phyloP scores from a whole-genome alignment of 2,113 vertebrate genomes.

The Tetrao urogallus region DNA sequence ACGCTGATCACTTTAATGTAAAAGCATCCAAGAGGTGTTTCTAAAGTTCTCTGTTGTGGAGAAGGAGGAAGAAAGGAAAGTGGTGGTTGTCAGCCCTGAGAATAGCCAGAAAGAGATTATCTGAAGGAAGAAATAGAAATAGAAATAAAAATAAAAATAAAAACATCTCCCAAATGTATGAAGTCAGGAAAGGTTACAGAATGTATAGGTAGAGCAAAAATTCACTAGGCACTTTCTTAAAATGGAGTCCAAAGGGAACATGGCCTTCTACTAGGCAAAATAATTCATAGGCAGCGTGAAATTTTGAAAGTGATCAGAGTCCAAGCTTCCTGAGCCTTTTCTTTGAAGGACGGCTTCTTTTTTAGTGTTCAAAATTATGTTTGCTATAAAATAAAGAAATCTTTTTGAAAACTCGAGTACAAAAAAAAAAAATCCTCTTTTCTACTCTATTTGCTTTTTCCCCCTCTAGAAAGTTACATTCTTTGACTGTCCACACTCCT shows the following conservation, averaged over 20 bases:
- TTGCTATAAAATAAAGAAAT: constrained; percentile 73
- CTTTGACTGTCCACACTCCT: constrained; percentile 73
- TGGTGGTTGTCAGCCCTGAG: constrained; percentile 7
- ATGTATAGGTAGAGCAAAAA: background rate
- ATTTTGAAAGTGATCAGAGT: constrained; percentile 70
- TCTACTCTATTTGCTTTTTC: constrained; percentile 73
- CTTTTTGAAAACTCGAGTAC: constrained; percentile 41
- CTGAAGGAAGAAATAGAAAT: background rate
- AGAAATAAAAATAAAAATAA: background rate
- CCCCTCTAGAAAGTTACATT: constrained; percentile 73
- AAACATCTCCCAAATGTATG: background rate
- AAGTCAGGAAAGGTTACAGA: background rate
- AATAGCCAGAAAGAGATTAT: background rate
- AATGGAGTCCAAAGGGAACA: background rate
- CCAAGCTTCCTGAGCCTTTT: constrained; percentile 51
- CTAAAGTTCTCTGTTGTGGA: background rate
- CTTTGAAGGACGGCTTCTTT: constrained; percentile 63
- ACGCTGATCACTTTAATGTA: constrained; percentile 60
- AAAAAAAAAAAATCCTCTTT: constrained; percentile 64
- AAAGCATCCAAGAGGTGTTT: background rate
- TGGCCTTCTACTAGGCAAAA: constrained; percentile 14
- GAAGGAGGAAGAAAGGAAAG: background rate
- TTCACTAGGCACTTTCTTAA: background rate
- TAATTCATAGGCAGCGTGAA: constrained; percentile 20
- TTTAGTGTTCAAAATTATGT: constrained; percentile 16